Conservation (phyloP, 2,888 invertebrate species). For the Leptura quadrifasciata region DNA sequence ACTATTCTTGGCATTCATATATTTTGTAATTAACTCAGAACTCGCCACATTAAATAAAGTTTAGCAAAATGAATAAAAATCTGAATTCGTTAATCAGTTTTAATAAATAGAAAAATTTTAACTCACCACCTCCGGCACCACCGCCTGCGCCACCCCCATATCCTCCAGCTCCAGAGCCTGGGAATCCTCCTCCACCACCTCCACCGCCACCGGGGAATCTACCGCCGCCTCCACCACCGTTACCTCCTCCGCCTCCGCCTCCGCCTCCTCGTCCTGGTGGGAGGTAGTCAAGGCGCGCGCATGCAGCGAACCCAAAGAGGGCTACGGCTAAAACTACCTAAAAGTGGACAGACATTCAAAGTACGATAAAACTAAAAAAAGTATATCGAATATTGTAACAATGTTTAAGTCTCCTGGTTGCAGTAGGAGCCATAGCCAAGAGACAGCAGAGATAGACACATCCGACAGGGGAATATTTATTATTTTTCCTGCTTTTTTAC, state of each 20-base stretch:
- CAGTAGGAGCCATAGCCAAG: too few relatives aligned
- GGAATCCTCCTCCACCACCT: constrained; percentile 39
- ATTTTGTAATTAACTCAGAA: too few relatives aligned
- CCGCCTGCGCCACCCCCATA: constrained; percentile 50
- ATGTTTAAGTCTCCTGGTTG: too few relatives aligned
- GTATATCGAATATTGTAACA: too few relatives aligned
- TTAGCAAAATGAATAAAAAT: too few relatives aligned
- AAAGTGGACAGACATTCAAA: constrained; percentile 39
- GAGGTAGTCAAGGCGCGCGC: constrained; percentile 65
- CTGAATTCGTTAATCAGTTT: too few relatives aligned
- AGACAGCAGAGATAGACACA: too few relatives aligned
- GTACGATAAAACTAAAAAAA: background rate
- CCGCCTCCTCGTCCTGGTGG: constrained; percentile 60
- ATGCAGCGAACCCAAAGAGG: constrained; percentile 61
- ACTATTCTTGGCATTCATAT: too few relatives aligned
- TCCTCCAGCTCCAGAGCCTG: constrained; percentile 35
- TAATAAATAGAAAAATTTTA: too few relatives aligned
- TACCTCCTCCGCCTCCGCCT: constrained; percentile 48
- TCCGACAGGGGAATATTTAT: too few relatives aligned
- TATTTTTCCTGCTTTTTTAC: too few relatives aligned
- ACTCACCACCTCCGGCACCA: constrained; percentile 34
- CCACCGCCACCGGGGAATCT: constrained; percentile 34
- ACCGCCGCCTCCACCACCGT: constrained; percentile 39
- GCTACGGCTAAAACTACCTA: constrained; percentile 61
- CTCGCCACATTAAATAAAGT: too few relatives aligned